phyloP scores from a whole-genome alignment of 64 coral and sea anemone genomes.

The Trachythela sp. region DNA sequence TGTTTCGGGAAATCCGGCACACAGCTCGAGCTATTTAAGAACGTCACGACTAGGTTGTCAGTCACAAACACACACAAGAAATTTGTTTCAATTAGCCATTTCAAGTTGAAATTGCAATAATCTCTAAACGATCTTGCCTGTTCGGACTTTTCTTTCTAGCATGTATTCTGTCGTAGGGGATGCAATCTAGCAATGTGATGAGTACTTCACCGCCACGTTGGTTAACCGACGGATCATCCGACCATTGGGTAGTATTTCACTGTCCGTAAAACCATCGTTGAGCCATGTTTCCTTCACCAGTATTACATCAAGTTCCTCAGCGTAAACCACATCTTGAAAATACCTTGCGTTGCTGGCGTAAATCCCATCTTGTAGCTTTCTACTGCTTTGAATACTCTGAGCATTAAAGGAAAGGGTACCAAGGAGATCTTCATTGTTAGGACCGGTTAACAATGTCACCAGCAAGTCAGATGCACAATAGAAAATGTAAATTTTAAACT shows the following conservation, averaged over 20 bases:
- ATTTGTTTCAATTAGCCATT: neutral
- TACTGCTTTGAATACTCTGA: no score
- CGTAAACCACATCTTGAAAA: conserved; percentile 40
- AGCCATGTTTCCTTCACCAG: neutral
- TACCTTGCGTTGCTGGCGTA: neutral
- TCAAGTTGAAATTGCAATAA: neutral
- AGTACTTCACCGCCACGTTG: neutral
- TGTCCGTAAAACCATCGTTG: no score
- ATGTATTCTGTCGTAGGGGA: neutral
- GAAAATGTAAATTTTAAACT: no score
- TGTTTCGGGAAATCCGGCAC: neutral
- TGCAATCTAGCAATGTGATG: neutral
- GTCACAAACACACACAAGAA: neutral
- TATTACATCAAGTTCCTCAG: no score
- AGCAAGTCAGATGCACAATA: no score
- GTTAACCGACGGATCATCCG: neutral
- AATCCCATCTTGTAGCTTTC: neutral
- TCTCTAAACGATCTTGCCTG: neutral
- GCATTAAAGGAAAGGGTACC: conserved; percentile 31
- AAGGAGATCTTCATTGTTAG: neutral
- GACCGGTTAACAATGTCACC: neutral
- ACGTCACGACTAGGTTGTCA: neutral
- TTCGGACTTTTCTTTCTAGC: neutral
- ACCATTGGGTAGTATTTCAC: no score
- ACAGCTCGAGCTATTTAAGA: neutral